Base-by-base conservation (phyloP, 2,888 invertebrate genomes). In the Oasisia sp. region DNA sequence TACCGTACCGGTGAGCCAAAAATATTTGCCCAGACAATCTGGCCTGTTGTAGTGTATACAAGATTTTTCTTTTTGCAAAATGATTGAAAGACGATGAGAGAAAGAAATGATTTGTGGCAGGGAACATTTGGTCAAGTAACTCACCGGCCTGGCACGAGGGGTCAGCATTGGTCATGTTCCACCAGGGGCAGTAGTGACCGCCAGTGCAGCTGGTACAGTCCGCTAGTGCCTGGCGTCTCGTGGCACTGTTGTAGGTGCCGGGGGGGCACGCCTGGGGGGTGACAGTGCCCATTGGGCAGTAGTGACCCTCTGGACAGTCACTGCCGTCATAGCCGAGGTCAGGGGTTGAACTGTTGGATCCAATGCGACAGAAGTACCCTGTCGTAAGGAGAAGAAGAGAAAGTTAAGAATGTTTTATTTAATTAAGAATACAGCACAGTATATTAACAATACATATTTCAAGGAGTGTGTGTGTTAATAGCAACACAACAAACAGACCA, bases 141-240 rank as follows among this genome's bases (percentile, higher is more conserved):
- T 94, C 93, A 93, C 96, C 96, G 9, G 95, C 94, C 19, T 95
- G 93, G 92, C 96, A 96, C 19, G 94, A 94, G 32, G 94, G 93
- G 44, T 95, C 93, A 4, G 95, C 95, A 91, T 94, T 94, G 8
- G 95, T 94, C 93, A 96, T 94, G 19, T 95, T 95, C 19, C 92
- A 94, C 58, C 94, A 93, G 91, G 95, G 95, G 94, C 96, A 96
- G 7, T 95, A 95, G 94, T 95, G 95, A 2, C 95, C 95, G 12
- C 95, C 95, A 12, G 94, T 94, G 94, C 96, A 96, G 8, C 94
- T 92, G 27, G 94, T 94, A 93, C 96, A 96, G 32, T 95, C 95
- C n/a, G 93, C 92, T 11, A 93, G 91, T 38, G 93, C 93, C 27
- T 93, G 94, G 90, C 95, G 91, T 50, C 89, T 38, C 19, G 92